phyloP scores from a whole-genome alignment of 2,113 vertebrate genomes.

The Micronisus gabar region DNA sequence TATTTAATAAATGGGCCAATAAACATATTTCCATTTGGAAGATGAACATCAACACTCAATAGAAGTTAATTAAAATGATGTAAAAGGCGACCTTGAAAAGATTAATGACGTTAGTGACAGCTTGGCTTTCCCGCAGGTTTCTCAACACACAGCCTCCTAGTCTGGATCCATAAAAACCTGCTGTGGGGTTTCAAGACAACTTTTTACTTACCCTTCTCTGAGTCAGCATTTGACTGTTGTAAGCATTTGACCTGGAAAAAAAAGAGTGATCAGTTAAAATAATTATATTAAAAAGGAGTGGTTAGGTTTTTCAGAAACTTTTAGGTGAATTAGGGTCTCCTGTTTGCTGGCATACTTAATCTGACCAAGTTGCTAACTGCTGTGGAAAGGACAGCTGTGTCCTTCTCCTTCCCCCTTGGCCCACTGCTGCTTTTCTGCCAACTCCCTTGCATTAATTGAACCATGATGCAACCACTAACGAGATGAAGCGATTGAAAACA shows the following conservation, averaged over 20 bases:
- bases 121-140: not conserved
- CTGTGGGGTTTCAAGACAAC: not conserved
- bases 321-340: not conserved
- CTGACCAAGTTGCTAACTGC: not conserved
- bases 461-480: not conserved
- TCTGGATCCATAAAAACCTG: not conserved
- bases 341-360: not conserved
- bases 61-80: slow-evolving; percentile 63
- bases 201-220: not conserved
- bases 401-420: not conserved
- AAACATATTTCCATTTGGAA: slow-evolving; percentile 25
- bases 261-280: not conserved
- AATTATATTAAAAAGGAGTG: not conserved
- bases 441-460: not conserved
- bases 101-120: slow-evolving; percentile 20
- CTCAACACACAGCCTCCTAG: not conserved
- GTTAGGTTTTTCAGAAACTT: not conserved
- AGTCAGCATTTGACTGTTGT: not conserved
- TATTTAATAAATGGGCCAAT: slow-evolving; percentile 10
- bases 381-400: not conserved
- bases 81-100: slow-evolving; percentile 44
- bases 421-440: not conserved
- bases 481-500: not conserved
- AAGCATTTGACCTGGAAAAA: not conserved
- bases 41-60: slow-evolving; percentile 7